Conservation (phyloP, 2,113 vertebrate species). For the Silurus meridionalis region DNA sequence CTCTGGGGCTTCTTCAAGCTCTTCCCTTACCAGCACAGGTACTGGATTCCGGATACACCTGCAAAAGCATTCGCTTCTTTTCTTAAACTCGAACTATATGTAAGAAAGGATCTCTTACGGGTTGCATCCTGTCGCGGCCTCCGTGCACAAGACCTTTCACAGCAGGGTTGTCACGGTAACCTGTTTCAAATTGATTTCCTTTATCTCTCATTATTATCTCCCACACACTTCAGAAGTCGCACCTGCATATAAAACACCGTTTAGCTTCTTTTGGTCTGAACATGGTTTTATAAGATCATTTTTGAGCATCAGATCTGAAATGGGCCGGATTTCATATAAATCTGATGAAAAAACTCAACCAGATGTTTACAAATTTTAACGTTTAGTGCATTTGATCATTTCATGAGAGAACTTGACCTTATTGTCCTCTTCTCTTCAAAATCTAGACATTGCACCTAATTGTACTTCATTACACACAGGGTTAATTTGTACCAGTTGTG, state of each 20-base stretch:
- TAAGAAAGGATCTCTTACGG: not conserved
- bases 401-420: too few species aligned
- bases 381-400: too few species aligned
- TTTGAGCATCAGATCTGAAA: not conserved
- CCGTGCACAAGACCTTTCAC: not conserved
- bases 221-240: not conserved
- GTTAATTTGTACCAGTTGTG: too few species aligned
- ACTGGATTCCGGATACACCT: not conserved
- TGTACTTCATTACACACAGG: too few species aligned
- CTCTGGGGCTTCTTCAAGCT: constrained; percentile 97
- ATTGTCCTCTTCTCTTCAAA: too few species aligned
- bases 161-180: constrained; percentile 23
- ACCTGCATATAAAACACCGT: not conserved
- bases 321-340: not conserved
- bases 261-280: not conserved
- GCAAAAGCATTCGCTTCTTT: not conserved
- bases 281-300: not conserved
- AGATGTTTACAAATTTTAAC: not conserved
- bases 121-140: not conserved
- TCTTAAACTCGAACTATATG: too few species aligned
- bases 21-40: constrained; percentile 90
- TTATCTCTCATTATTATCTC: not conserved
- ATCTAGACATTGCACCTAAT: too few species aligned
- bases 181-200: not conserved
- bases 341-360: not conserved